Evolutionary conservation across 92 coral and sea anemone species (phyloP).

Genomic region (Bergia sp.): DNA sequence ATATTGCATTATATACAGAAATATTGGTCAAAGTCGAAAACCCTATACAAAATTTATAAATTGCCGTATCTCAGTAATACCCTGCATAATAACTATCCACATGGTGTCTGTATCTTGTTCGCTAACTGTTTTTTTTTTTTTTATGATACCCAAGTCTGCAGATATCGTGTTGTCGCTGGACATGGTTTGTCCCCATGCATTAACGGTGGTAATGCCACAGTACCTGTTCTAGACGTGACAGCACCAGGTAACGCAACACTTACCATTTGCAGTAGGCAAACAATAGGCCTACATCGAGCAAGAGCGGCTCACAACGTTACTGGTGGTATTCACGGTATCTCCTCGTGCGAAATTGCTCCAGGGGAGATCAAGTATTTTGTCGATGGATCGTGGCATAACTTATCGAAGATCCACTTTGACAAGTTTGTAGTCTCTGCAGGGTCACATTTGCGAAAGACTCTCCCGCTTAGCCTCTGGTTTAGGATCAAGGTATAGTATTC

Average conservation of each 20-base stretch:
- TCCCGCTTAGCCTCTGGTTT: not conserved
- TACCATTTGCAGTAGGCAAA: not conserved
- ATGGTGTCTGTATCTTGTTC: too few relatives aligned
- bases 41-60: too few relatives aligned
- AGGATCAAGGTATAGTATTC: not conserved
- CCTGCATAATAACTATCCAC: too few relatives aligned
- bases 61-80: too few relatives aligned
- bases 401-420: not conserved
- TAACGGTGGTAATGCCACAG: slow-evolving; percentile 21
- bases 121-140: not conserved
- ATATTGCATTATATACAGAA: too few relatives aligned
- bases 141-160: not conserved
- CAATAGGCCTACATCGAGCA: not conserved
- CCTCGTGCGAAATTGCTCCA: not conserved
- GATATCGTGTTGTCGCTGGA: slow-evolving; percentile 27
- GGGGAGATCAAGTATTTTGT: slow-evolving; percentile 5
- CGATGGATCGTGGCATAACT: slow-evolving; percentile 23
- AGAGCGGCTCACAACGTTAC: not conserved
- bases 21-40: too few relatives aligned
- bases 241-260: not conserved
- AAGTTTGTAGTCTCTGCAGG: not conserved
- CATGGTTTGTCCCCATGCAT: slow-evolving; percentile 1
- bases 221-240: slow-evolving; percentile 20
- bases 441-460: not conserved
- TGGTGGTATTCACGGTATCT: not conserved